Percentiles rank a stretch among this genome's conserved stretches.
Evolutionary conservation across 2,888 invertebrate species (phyloP).

Genomic region (Colostygia pectinataria): DNA sequence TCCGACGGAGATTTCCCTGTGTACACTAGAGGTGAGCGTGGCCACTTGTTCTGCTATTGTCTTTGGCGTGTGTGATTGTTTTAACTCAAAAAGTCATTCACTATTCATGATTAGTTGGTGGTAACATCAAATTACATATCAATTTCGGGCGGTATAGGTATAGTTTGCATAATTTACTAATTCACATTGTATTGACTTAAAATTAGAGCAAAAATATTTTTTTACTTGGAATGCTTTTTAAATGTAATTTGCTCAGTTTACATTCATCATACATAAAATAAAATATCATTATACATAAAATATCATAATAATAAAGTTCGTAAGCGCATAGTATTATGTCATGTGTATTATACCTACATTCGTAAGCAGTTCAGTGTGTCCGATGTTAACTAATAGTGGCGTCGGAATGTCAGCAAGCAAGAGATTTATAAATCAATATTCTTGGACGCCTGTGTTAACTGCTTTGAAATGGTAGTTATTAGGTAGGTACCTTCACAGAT

Average conservation of each 20-base stretch:
- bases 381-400: conserved; percentile 40
- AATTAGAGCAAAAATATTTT: not conserved
- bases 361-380: conserved; percentile 19
- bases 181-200: not conserved
- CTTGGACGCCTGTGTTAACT: conserved; percentile 46
- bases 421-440: conserved; percentile 58
- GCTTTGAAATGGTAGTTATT: conserved; percentile 24
- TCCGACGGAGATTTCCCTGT: conserved; percentile 93
- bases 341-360: too few species aligned
- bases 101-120: conserved; percentile 5
- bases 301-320: too few species aligned
- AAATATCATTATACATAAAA: too few species aligned
- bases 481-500: too few species aligned
- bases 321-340: too few species aligned
- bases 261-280: not conserved
- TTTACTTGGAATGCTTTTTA: conserved; percentile 4
- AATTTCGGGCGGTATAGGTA: conserved; percentile 1
- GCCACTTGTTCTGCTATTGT: conserved; percentile 26
- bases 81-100: conserved; percentile 5
- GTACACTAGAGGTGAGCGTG: conserved; percentile 88
- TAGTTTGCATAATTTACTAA: conserved; percentile 1
- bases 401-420: conserved; percentile 45
- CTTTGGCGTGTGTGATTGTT: conserved; percentile 12
- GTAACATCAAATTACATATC: not conserved
- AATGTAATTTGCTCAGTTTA: not conserved